Evolutionary conservation across 2,888 invertebrate genomes (phyloP).

Genomic region (Oegoconia quadripuncta): DNA sequence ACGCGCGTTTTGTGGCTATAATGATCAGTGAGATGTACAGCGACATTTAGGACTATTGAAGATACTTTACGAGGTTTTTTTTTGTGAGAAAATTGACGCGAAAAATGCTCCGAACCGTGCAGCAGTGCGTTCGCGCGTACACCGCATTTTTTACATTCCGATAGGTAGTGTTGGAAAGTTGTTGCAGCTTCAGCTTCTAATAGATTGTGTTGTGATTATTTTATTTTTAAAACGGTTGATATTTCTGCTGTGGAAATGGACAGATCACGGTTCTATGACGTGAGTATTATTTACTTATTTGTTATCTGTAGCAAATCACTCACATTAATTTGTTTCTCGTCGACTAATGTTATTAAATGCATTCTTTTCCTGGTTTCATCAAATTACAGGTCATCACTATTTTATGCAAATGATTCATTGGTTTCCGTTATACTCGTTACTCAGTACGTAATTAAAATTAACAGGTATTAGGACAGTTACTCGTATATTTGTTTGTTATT

Average conservation of each 20-base stretch:
- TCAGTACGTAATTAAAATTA: too few relatives aligned
- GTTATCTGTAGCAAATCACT: background rate
- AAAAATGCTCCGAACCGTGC: conserved; percentile 37
- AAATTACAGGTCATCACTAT: too few relatives aligned
- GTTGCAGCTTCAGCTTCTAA: conserved; percentile 37
- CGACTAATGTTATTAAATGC: too few relatives aligned
- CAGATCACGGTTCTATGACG: conserved; percentile 33
- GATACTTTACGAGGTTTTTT: conserved; percentile 26
- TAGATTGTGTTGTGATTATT: conserved; percentile 35
- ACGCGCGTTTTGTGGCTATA: conserved; percentile 43
- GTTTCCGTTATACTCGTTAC: too few relatives aligned
- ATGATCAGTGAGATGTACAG: conserved; percentile 42
- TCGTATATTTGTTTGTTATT: too few relatives aligned
- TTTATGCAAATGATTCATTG: too few relatives aligned
- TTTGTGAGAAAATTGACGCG: conserved; percentile 29
- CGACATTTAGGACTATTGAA: conserved; percentile 27
- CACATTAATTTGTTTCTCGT: background rate
- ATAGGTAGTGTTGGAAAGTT: conserved; percentile 58
- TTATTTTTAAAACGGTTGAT: conserved; percentile 25
- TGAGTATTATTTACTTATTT: conserved; percentile 33
- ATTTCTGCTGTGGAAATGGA: conserved; percentile 32
- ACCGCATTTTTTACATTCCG: conserved; percentile 50
- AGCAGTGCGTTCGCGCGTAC: conserved; percentile 43
- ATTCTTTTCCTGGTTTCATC: too few relatives aligned
- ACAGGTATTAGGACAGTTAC: too few relatives aligned